Conservation (phyloP, 2,888 invertebrate species). For the Strigamia crassipes region DNA sequence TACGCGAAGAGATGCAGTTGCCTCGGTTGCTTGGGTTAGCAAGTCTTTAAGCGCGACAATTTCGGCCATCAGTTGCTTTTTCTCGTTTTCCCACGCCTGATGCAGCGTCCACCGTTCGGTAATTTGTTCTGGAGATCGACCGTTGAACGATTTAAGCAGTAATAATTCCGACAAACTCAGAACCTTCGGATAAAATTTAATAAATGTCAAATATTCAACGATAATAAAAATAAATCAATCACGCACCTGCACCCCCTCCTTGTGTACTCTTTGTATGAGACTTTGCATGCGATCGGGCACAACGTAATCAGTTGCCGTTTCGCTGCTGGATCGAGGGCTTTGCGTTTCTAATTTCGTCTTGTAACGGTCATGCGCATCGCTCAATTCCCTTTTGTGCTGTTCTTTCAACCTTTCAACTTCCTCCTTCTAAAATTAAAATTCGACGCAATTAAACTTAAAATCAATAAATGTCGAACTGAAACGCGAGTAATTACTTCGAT, state of each 20-base stretch:
- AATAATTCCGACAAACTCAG: slow-evolving; percentile 57
- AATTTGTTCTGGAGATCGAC: background rate
- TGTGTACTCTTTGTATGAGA: slow-evolving; percentile 55
- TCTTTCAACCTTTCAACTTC: slow-evolving; percentile 11
- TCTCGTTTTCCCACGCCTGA: slow-evolving; percentile 56
- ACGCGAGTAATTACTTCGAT: slow-evolving; percentile 20
- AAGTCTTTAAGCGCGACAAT: slow-evolving; percentile 57
- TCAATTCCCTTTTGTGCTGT: background rate
- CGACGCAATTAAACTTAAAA: background rate
- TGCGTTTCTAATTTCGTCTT: background rate
- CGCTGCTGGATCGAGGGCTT: background rate
- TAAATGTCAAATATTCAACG: background rate
- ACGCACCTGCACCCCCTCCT: slow-evolving; percentile 56
- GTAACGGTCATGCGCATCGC: background rate
- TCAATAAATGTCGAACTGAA: too few species aligned
- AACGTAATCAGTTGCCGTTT: background rate
- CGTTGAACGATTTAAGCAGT: slow-evolving; percentile 47
- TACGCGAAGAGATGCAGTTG: slow-evolving; percentile 48
- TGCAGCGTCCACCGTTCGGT: slow-evolving; percentile 18
- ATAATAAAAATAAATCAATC: background rate
- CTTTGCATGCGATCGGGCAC: slow-evolving; percentile 51
- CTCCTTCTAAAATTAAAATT: slow-evolving; percentile 12
- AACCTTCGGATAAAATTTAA: slow-evolving; percentile 49
- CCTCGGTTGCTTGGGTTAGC: slow-evolving; percentile 55
- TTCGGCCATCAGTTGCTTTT: slow-evolving; percentile 55